Conservation (phyloP, 2,888 invertebrate genomes). For the Cordylochernes scorpioides region DNA sequence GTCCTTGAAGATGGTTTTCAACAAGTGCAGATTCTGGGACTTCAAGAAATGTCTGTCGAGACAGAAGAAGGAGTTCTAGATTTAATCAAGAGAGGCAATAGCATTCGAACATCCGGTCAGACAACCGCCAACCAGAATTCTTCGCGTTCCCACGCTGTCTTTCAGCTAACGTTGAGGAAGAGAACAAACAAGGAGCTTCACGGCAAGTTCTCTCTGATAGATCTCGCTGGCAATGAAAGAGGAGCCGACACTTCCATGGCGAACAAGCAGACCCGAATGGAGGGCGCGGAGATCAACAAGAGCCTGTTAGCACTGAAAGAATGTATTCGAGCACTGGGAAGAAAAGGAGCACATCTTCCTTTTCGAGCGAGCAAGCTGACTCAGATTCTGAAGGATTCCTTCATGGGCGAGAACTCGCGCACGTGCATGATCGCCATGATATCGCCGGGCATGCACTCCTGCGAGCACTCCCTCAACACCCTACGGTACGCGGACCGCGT, state of each 20-base stretch:
- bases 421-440: constrained; percentile 96
- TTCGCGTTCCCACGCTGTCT: constrained; percentile 93
- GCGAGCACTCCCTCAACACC: constrained; percentile 91
- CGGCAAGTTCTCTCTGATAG: constrained; percentile 95
- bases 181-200: constrained; percentile 53
- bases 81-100: constrained; percentile 68
- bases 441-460: constrained; percentile 68
- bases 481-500: constrained; percentile 83
- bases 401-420: constrained; percentile 85
- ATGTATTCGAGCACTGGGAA: constrained; percentile 79
- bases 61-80: constrained; percentile 75
- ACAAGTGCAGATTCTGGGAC: constrained; percentile 85
- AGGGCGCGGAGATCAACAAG: constrained; percentile 90
- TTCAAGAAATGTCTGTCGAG: constrained; percentile 75
- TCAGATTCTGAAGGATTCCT: constrained; percentile 78
- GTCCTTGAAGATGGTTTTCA: constrained; percentile 93
- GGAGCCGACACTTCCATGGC: constrained; percentile 94
- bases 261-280: constrained; percentile 81
- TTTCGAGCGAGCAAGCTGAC: constrained; percentile 91
- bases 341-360: constrained; percentile 81
- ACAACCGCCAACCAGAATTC: constrained; percentile 96
- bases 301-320: constrained; percentile 85
- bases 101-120: constrained; percentile 60
- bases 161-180: constrained; percentile 85
- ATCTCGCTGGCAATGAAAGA: constrained; percentile 87